These are phyloP conservation scores for Apostichopus californicus DNA, from an alignment of 35 echinoderm and acorn worm species.

Conservation along the genomic window DNA sequence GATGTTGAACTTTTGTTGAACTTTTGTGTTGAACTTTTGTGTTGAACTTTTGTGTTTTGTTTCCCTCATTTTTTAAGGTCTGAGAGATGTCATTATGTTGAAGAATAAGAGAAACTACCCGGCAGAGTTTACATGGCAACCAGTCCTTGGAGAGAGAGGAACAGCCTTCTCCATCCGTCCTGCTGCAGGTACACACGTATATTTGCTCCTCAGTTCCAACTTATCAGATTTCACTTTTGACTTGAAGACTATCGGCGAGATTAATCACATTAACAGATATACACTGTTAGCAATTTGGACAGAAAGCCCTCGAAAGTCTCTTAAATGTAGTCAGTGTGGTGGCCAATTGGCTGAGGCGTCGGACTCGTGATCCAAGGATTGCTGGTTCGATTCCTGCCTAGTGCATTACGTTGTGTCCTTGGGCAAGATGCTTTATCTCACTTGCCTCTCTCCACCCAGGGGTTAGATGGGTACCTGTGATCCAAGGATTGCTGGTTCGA, in stretches of 20 bases:
- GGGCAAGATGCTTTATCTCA: too few relatives aligned
- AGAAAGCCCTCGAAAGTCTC: not conserved
- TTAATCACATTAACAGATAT: not conserved
- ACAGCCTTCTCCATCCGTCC: slow-evolving; percentile 97
- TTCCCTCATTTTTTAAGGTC: slow-evolving; percentile 57
- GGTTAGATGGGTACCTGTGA: too few relatives aligned
- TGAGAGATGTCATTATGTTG: slow-evolving; percentile 84
- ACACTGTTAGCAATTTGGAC: not conserved
- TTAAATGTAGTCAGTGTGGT: not conserved
- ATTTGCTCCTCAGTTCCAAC: not conserved
- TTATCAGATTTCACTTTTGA: not conserved
- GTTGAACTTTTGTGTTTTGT: not conserved
- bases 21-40: too few relatives aligned
- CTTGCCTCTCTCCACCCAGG: too few relatives aligned
- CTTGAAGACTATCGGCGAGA: not conserved
- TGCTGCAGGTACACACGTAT: slow-evolving; percentile 65
- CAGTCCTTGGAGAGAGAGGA: slow-evolving; percentile 85
- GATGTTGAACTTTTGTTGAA: too few relatives aligned
- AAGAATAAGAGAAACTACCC: slow-evolving; percentile 89
- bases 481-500: too few relatives aligned
- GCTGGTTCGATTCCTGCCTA: too few relatives aligned
- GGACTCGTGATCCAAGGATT: too few relatives aligned
- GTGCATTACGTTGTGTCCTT: not conserved
- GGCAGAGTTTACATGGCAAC: slow-evolving; percentile 93
- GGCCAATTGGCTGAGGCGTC: too few relatives aligned